Evolutionary conservation across 2,797 vertebrate genomes (phyloP).

Genomic region (Alfaro cultratus): DNA sequence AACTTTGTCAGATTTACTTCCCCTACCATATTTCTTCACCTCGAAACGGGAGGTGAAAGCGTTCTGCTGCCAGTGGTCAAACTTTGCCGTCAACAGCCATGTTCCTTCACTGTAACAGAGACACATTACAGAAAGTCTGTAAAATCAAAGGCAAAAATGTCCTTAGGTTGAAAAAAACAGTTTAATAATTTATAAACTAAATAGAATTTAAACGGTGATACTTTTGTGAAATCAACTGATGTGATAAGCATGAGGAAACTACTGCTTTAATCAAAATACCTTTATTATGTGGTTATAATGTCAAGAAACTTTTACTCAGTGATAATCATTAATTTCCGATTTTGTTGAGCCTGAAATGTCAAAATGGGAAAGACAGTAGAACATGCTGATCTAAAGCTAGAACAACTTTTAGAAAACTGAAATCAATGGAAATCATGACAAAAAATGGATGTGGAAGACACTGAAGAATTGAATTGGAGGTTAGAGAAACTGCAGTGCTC

Average conservation of each 20-base stretch:
- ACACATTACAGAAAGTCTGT: background rate
- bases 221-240: background rate
- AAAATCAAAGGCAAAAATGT: background rate
- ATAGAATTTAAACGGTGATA: background rate
- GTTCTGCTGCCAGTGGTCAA: slow-evolving; percentile 76
- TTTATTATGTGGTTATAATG: background rate
- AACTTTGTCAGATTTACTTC: background rate
- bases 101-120: slow-evolving; percentile 72
- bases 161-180: background rate
- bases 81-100: slow-evolving; percentile 75
- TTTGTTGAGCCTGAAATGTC: background rate
- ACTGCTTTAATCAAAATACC: background rate
- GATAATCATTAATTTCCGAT: background rate
- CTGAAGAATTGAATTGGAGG: background rate
- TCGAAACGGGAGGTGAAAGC: slow-evolving; percentile 72
- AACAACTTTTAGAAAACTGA: background rate
- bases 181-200: background rate
- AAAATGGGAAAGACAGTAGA: background rate
- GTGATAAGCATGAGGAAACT: too few relatives aligned
- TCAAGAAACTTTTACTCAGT: background rate
- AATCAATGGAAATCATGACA: background rate
- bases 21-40: slow-evolving; percentile 81
- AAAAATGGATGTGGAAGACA: background rate
- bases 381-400: background rate
- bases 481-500: background rate